phyloP scores from a whole-genome alignment of 2,888 invertebrate species.

The Blastobasis lacticolella region DNA sequence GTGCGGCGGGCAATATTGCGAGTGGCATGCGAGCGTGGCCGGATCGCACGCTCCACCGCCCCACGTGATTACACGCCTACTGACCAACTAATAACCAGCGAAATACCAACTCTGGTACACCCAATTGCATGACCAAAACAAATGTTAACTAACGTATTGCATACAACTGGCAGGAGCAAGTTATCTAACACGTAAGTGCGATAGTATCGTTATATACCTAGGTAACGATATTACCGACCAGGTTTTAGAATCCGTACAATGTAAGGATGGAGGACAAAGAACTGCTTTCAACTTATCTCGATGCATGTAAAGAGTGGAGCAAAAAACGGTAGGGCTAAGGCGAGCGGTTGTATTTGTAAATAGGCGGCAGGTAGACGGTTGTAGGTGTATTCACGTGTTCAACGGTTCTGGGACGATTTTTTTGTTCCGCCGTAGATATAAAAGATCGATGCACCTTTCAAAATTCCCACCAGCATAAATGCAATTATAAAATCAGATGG shows the following conservation, averaged over 20 bases:
- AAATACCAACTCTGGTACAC: slow-evolving; percentile 22
- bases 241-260: slow-evolving; percentile 13
- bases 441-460: slow-evolving; percentile 46
- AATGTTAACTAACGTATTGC: not conserved
- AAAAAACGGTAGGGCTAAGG: slow-evolving; percentile 44
- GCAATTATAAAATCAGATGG: not conserved
- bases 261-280: slow-evolving; percentile 33
- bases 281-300: slow-evolving; percentile 39
- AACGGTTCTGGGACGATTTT: slow-evolving; percentile 29
- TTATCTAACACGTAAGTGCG: no score
- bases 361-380: slow-evolving; percentile 67
- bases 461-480: slow-evolving; percentile 48
- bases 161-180: no score
- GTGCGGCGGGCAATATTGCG: slow-evolving; percentile 24
- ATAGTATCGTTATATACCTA: no score
- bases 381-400: slow-evolving; percentile 63
- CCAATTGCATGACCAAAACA: slow-evolving; percentile 5
- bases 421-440: no score
- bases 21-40: slow-evolving; percentile 41
- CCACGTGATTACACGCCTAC: slow-evolving; percentile 55
- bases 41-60: slow-evolving; percentile 45
- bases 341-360: slow-evolving; percentile 64
- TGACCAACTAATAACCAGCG: slow-evolving; percentile 52
- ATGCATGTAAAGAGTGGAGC: slow-evolving; percentile 30
- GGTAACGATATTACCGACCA: slow-evolving; percentile 4